These are phyloP conservation scores for Abrostola triplasia DNA, from an alignment of 2,888 invertebrate genomes.

Conservation along the genomic window DNA sequence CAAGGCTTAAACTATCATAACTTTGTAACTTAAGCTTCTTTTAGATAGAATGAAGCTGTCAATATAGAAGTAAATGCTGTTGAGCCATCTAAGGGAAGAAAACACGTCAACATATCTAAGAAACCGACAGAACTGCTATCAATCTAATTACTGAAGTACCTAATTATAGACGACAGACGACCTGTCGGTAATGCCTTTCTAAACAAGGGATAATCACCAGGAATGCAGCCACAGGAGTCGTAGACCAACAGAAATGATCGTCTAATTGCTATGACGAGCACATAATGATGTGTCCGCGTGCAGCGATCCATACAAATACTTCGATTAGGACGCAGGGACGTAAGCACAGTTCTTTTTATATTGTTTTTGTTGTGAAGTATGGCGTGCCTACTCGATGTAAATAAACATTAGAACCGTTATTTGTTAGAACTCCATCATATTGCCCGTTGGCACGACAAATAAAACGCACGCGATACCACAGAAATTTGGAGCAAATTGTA, in stretches of 20 bases:
- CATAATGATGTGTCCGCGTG: conserved; percentile 57
- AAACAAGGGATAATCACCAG: conserved; percentile 63
- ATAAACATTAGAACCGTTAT: conserved; percentile 18
- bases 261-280: conserved; percentile 68
- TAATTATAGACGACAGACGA: conserved; percentile 38
- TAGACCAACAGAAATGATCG: conserved; percentile 58
- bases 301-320: conserved; percentile 46
- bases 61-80: not conserved
- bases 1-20: not conserved
- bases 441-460: conserved; percentile 40
- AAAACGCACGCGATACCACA: conserved; percentile 13
- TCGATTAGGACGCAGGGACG: conserved; percentile 23
- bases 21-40: not conserved
- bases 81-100: conserved; percentile 9
- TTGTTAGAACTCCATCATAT: conserved; percentile 25
- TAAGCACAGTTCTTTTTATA: conserved; percentile 18
- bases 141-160: conserved; percentile 38
- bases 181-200: conserved; percentile 47
- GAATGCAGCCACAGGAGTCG: conserved; percentile 65
- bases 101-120: conserved; percentile 9
- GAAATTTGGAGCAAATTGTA: not conserved
- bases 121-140: conserved; percentile 29
- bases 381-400: conserved; percentile 38
- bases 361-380: conserved; percentile 28
- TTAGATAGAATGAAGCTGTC: not conserved